Evolutionary conservation across 2,797 vertebrate genomes (phyloP).

Genomic region (Smutsia gigantea): DNA sequence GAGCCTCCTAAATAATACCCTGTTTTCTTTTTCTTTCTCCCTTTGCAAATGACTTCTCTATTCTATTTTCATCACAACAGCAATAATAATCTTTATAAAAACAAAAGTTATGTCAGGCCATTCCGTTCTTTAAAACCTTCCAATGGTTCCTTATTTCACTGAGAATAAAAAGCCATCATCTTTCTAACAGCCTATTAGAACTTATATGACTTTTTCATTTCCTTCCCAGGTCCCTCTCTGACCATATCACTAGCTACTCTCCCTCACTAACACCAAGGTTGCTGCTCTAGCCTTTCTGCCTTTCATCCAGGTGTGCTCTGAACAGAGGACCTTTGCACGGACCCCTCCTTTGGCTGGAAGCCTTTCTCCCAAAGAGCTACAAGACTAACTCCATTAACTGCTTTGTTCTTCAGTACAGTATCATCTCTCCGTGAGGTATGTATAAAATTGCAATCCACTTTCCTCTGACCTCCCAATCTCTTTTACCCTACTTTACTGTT

Average conservation of each 20-base stretch:
- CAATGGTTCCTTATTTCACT: not conserved
- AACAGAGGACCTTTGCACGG: not conserved
- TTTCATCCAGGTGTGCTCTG: not conserved
- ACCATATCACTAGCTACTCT: too few relatives aligned
- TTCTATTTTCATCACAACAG: not conserved
- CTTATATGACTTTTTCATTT: not conserved
- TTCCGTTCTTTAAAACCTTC: conserved; percentile 1
- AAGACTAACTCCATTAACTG: not conserved
- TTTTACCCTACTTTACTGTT: not conserved
- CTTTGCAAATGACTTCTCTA: not conserved
- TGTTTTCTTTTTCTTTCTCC: not conserved
- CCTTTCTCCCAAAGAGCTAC: not conserved
- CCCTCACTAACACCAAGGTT: not conserved
- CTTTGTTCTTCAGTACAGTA: not conserved
- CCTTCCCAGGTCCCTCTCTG: not conserved
- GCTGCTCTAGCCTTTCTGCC: not conserved
- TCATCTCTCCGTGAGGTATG: not conserved
- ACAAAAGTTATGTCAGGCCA: not conserved
- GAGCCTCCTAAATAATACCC: not conserved
- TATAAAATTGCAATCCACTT: not conserved
- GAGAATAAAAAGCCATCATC: not conserved
- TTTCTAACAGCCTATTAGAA: not conserved
- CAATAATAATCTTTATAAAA: not conserved
- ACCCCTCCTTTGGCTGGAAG: not conserved
- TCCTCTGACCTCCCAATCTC: not conserved